These are phyloP conservation scores for Bombus confusus DNA, from an alignment of 1,140 invertebrate species.

Conservation along the genomic window DNA sequence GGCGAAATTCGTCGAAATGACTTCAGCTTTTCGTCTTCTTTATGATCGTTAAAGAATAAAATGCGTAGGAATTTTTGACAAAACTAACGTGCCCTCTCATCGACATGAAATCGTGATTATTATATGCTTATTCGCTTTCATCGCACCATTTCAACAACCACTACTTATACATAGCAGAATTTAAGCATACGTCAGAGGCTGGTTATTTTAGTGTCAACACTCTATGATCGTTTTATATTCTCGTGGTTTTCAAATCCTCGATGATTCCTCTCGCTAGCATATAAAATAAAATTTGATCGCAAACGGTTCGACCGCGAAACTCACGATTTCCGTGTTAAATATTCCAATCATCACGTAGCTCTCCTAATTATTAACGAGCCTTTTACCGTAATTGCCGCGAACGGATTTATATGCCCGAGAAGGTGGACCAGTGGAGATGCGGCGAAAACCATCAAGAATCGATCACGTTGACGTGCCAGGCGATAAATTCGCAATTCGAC, in stretches of 20 bases:
- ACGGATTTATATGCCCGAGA: conserved; percentile 56
- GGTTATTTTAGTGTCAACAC: background rate
- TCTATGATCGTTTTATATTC: background rate
- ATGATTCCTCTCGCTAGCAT: background rate
- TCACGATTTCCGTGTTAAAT: background rate
- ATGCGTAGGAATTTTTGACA: too few relatives aligned
- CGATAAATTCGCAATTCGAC: conserved; percentile 49
- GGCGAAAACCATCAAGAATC: conserved; percentile 41
- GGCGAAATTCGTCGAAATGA: too few relatives aligned
- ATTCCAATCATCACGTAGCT: background rate
- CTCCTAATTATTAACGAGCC: conserved; percentile 65
- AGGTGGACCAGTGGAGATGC: background rate
- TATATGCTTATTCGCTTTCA: background rate
- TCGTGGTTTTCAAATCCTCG: too few relatives aligned
- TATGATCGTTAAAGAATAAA: too few relatives aligned
- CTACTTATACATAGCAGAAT: background rate
- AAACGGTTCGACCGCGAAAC: background rate
- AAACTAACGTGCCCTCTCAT: too few relatives aligned
- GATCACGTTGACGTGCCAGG: conserved; percentile 30
- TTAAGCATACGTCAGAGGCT: background rate
- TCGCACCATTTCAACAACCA: background rate
- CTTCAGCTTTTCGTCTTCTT: too few relatives aligned
- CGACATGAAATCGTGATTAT: too few relatives aligned
- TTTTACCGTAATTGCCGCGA: conserved; percentile 64
- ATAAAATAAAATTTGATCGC: background rate